These are phyloP conservation scores for Platyscelio sp. DNA, from an alignment of 2,888 invertebrate species.

Conservation along the genomic window DNA sequence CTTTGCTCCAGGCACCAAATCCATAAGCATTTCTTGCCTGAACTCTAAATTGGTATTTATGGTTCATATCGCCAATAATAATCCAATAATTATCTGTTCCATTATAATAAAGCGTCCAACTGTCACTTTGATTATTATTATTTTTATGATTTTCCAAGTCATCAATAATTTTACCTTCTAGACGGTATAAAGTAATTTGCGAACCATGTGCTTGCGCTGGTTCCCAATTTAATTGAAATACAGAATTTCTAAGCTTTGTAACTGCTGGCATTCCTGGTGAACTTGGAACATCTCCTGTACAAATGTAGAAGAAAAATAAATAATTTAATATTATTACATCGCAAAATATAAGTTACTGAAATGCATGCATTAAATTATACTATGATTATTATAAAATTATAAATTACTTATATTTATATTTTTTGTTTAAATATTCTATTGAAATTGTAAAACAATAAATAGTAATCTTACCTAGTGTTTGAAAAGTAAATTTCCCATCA, in stretches of 20 bases:
- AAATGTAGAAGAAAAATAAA: not conserved
- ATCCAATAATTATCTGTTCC: conserved; percentile 94
- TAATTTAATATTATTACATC: too few relatives aligned
- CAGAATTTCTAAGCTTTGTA: conserved; percentile 90
- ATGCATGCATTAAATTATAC: too few relatives aligned
- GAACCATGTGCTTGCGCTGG: conserved; percentile 93
- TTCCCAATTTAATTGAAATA: conserved; percentile 94
- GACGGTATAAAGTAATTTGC: conserved; percentile 90
- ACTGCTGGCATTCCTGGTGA: conserved; percentile 92
- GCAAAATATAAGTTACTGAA: too few relatives aligned
- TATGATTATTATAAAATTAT: too few relatives aligned
- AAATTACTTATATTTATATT: too few relatives aligned
- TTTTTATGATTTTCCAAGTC: conserved; percentile 64
- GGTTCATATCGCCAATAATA: conserved; percentile 87
- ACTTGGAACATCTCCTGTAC: conserved; percentile 91
- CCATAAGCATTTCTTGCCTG: conserved; percentile 93
- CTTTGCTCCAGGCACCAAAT: conserved; percentile 92
- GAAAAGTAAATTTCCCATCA: conserved; percentile 90
- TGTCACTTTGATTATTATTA: conserved; percentile 71
- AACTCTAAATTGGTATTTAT: conserved; percentile 91
- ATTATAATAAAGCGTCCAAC: conserved; percentile 91
- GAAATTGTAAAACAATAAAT: too few relatives aligned
- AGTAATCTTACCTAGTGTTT: conserved; percentile 92
- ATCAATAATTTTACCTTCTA: conserved; percentile 88
- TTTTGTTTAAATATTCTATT: too few relatives aligned